Evolutionary conservation across 2,113 vertebrate species (phyloP).

Genomic region (Gasterosteus aculeatus): DNA sequence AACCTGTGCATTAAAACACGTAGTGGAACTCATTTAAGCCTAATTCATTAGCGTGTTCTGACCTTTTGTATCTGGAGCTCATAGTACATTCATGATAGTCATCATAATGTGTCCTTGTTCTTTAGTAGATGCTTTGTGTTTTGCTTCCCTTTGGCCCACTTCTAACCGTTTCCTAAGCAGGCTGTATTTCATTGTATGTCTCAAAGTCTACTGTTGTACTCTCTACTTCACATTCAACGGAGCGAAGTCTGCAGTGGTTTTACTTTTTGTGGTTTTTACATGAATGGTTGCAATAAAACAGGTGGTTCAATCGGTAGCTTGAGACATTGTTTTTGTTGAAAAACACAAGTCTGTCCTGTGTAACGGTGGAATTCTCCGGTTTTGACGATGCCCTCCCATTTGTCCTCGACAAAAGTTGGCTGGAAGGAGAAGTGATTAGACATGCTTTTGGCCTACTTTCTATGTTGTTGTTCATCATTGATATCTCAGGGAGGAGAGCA

Average conservation of each 20-base stretch:
- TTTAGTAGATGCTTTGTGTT: not conserved
- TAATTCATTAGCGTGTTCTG: not conserved
- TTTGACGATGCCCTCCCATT: conserved; percentile 11
- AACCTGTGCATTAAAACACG: not conserved
- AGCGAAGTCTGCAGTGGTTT: conserved; percentile 5
- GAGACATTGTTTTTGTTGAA: conserved; percentile 30
- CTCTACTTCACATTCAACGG: not conserved
- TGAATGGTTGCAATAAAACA: conserved; percentile 12
- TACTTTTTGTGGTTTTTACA: not conserved
- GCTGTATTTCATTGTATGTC: not conserved
- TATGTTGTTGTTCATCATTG: conserved; percentile 69
- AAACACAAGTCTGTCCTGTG: conserved; percentile 5
- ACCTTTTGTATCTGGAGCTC: not conserved
- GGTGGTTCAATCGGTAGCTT: not conserved
- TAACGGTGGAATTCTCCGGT: not conserved
- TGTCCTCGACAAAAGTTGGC: conserved; percentile 50
- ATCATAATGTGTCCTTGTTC: not conserved
- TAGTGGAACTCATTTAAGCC: not conserved
- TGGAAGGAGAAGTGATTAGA: conserved; percentile 41
- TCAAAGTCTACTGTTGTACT: not conserved
- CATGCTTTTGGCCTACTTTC: conserved; percentile 68
- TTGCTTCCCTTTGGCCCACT: not conserved
- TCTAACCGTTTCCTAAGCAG: not conserved
- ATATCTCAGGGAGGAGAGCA: conserved; percentile 41
- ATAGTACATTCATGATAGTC: not conserved